phyloP scores from a whole-genome alignment of 2,797 vertebrate species.

The Acanthopagrus latus region DNA sequence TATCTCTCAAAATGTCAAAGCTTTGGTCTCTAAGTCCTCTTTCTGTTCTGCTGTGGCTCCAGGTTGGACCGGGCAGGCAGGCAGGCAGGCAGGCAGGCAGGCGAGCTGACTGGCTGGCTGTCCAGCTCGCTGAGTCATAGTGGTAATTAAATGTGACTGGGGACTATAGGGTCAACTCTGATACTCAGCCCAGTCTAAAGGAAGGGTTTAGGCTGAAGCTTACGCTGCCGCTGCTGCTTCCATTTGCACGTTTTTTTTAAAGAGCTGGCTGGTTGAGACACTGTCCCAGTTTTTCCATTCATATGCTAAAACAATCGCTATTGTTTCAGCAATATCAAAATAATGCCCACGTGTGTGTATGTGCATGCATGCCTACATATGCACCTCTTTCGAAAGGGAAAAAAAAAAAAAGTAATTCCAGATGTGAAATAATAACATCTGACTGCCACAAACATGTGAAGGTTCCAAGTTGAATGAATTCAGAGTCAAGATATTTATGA shows the following conservation, averaged over 20 bases:
- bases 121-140: slow-evolving; percentile 78
- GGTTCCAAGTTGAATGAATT: slow-evolving; percentile 48
- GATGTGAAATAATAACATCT: slow-evolving; percentile 63
- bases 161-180: slow-evolving; percentile 77
- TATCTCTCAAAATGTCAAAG: slow-evolving; percentile 84
- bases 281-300: slow-evolving; percentile 43
- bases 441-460: slow-evolving; percentile 49
- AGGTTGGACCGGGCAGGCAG: slow-evolving; percentile 44
- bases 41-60: slow-evolving; percentile 63
- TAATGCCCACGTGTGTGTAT: slow-evolving; percentile 7
- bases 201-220: slow-evolving; percentile 42
- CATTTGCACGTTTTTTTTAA: slow-evolving; percentile 65
- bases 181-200: slow-evolving; percentile 75
- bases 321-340: slow-evolving; percentile 48
- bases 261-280: slow-evolving; percentile 35
- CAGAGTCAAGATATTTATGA: slow-evolving; percentile 75
- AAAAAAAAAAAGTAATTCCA: slow-evolving; percentile 49
- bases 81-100: slow-evolving; percentile 5
- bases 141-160: slow-evolving; percentile 82
- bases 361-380: slow-evolving; percentile 1
- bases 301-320: slow-evolving; percentile 60
- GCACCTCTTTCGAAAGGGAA: neutral
- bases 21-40: slow-evolving; percentile 69
- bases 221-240: slow-evolving; percentile 61
- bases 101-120: slow-evolving; percentile 61